Evolutionary conservation across 1,140 invertebrate species (phyloP).

Genomic region (Calliopsis andreniformis): DNA sequence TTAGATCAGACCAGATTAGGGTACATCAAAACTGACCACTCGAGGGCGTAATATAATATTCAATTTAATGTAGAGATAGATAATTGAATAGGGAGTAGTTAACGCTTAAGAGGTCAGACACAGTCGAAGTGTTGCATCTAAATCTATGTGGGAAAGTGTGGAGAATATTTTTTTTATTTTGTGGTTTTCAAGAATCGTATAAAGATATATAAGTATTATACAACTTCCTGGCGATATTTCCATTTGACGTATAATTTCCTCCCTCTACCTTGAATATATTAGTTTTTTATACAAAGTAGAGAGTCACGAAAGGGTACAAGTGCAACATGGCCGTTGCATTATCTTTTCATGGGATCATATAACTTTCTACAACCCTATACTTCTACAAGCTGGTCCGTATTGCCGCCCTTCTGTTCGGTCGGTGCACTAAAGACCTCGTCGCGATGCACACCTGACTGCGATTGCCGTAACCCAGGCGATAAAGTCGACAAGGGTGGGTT

Average conservation of each 20-base stretch:
- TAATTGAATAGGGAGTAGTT: not conserved
- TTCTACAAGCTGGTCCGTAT: constrained; percentile 11
- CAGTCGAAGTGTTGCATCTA: no score
- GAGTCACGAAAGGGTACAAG: constrained; percentile 48
- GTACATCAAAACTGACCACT: not conserved
- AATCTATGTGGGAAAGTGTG: no score
- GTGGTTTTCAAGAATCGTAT: no score
- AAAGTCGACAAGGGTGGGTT: constrained; percentile 64
- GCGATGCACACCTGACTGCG: constrained; percentile 62
- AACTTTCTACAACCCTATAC: constrained; percentile 13
- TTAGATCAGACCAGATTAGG: constrained; percentile 14
- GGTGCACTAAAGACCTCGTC: constrained; percentile 43
- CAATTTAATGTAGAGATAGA: not conserved
- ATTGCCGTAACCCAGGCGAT: constrained; percentile 55
- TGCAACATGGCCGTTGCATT: constrained; percentile 4
- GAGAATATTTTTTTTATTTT: no score
- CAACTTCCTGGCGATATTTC: not conserved
- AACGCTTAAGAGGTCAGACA: no score
- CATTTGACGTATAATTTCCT: not conserved
- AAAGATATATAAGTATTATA: not conserved
- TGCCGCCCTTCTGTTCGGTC: constrained; percentile 44
- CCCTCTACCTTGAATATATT: no score
- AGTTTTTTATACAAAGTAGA: not conserved
- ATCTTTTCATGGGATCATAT: constrained; percentile 34
- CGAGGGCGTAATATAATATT: not conserved